Conservation (phyloP, 1,140 invertebrate species). For the Macrobrachium rosenbergii region DNA sequence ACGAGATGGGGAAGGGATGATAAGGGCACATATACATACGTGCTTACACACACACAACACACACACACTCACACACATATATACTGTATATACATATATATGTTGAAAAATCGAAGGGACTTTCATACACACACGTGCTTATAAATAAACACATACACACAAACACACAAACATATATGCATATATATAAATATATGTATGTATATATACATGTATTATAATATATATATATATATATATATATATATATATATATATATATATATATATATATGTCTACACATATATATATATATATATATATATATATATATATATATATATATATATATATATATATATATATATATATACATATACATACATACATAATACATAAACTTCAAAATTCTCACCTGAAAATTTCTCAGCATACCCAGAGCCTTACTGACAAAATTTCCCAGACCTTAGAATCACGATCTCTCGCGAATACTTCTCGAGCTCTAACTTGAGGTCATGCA, state of each 20-base stretch:
- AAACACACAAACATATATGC: too few species aligned
- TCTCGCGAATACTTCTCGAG: too few species aligned
- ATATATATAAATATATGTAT: not conserved
- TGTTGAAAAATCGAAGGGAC: too few species aligned
- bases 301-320: not conserved
- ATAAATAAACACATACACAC: not conserved
- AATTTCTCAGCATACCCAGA: too few species aligned
- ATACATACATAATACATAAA: not conserved
- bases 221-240: not conserved
- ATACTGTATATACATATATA: slow-evolving; percentile 1
- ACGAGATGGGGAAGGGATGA: too few species aligned
- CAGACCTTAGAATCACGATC: not conserved
- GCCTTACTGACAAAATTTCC: too few species aligned
- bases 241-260: not conserved
- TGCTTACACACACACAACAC: not conserved
- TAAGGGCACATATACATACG: too few species aligned
- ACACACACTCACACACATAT: not conserved
- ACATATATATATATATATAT: slow-evolving; percentile 18
- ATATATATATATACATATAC: not conserved
- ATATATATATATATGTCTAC: not conserved
- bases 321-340: not conserved
- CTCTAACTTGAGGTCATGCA: too few species aligned
- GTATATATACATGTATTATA: not conserved
- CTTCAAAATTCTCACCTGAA: not conserved
- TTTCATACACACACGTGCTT: too few species aligned